Evolutionary conservation across 2,113 vertebrate species (phyloP).

Genomic region (Odontesthes bonariensis): DNA sequence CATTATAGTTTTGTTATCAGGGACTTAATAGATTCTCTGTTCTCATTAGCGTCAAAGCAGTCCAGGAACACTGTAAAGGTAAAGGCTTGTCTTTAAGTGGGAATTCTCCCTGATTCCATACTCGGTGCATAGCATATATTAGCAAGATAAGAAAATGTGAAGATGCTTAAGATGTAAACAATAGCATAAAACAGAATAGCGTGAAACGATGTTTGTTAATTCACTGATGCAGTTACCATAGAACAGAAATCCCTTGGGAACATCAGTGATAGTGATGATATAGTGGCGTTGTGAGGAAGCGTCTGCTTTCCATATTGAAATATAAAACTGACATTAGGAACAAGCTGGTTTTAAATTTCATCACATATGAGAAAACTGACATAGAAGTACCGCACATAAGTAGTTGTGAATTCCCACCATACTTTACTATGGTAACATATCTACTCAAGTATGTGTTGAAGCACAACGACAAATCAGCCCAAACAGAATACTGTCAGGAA

Average conservation of each 20-base stretch:
- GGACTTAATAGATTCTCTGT: neutral
- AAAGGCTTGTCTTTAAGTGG: neutral
- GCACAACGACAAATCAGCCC: neutral
- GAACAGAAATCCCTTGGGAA: conserved; percentile 23
- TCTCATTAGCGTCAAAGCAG: neutral
- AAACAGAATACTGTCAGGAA: conserved; percentile 1
- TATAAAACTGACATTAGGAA: conserved; percentile 53
- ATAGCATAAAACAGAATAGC: conserved; percentile 2
- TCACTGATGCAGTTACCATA: conserved; percentile 36
- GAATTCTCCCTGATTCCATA: neutral
- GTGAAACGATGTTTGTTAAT: conserved; percentile 31
- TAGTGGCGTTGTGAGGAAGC: conserved; percentile 12
- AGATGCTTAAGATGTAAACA: neutral
- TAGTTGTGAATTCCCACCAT: conserved; percentile 38
- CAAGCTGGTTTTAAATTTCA: conserved; percentile 59
- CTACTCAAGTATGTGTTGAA: neutral
- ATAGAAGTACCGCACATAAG: neutral
- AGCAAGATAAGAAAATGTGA: neutral
- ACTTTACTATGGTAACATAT: conserved; percentile 15
- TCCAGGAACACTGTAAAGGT: neutral
- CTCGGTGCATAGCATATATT: neutral
- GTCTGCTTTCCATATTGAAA: conserved; percentile 48
- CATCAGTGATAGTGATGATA: conserved; percentile 11
- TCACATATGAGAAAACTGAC: conserved; percentile 16
- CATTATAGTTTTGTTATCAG: neutral